phyloP scores from a whole-genome alignment of 2,888 invertebrate species.

The Drosophila koepferae region DNA sequence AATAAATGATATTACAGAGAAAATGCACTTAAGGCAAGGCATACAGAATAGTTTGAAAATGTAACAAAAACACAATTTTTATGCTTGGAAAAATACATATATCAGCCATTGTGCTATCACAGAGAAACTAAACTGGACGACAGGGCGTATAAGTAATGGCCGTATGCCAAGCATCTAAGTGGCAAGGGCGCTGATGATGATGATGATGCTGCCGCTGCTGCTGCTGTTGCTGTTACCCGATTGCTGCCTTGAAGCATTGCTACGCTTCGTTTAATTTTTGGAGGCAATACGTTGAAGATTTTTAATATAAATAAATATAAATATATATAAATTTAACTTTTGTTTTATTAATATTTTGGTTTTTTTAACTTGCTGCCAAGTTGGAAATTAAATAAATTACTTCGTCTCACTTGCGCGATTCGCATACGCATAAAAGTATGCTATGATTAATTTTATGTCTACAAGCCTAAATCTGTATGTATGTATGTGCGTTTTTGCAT shows the following conservation, averaged over 20 bases:
- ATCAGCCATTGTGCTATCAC: conserved; percentile 18
- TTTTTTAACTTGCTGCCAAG: conserved; percentile 19
- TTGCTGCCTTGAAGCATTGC: conserved; percentile 21
- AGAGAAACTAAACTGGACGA: conserved; percentile 25
- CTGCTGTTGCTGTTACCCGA: not conserved
- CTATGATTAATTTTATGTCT: conserved; percentile 47
- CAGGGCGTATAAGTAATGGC: conserved; percentile 54
- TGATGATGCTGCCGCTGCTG: not conserved
- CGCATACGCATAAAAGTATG: conserved; percentile 52
- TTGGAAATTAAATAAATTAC: conserved; percentile 44
- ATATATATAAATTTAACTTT: not conserved
- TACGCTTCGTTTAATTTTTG: conserved; percentile 54
- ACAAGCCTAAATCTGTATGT: not conserved
- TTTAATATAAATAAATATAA: not conserved
- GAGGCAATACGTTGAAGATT: conserved; percentile 22
- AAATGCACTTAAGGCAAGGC: not conserved
- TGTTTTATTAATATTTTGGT: not conserved
- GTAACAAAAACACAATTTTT: not conserved
- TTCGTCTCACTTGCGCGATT: conserved; percentile 20
- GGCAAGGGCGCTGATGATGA: conserved; percentile 15
- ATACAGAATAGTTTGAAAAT: not conserved
- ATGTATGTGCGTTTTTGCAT: not conserved
- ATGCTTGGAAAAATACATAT: not conserved
- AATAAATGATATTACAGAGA: not conserved
- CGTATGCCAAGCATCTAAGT: conserved; percentile 25